A percentile compares a stretch with the other conserved stretches of the same genome.
Evolutionary conservation across 2,888 invertebrate species (phyloP).

Genomic region (Acholoe squamosa): DNA sequence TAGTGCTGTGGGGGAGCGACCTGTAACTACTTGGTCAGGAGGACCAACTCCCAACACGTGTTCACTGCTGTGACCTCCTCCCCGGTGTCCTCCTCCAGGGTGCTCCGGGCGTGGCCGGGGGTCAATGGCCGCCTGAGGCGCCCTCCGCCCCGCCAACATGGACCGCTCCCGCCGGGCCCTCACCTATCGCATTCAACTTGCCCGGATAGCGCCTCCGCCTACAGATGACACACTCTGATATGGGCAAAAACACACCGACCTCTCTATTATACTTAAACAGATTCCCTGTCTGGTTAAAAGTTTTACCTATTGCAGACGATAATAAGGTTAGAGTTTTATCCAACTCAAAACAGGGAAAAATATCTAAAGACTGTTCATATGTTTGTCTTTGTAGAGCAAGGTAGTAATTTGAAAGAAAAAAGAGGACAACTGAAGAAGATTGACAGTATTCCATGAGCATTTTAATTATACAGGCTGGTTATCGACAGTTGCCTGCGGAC

Average conservation of each 20-base stretch:
- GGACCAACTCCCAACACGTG: constrained; percentile 54
- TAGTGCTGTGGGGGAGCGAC: neutral
- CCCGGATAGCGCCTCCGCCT: neutral
- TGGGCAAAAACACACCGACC: too few relatives aligned
- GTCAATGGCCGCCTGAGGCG: constrained; percentile 1
- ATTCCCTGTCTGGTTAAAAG: neutral
- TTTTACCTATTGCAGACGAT: too few relatives aligned
- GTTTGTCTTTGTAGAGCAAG: too few relatives aligned
- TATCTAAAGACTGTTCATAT: too few relatives aligned
- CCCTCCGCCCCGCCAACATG: neutral
- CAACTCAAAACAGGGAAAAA: too few relatives aligned
- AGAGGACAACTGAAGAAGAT: too few relatives aligned
- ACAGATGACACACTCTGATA: neutral
- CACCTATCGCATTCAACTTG: neutral
- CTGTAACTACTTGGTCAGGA: neutral
- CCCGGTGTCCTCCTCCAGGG: neutral
- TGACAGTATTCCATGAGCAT: too few relatives aligned
- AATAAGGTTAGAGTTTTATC: too few relatives aligned
- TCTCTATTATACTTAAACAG: neutral
- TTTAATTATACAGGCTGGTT: too few relatives aligned
- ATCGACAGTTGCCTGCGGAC: neutral
- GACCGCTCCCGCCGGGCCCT: neutral
- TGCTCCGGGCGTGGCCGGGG: neutral
- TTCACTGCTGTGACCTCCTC: neutral
- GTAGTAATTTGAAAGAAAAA: too few relatives aligned